Conservation (phyloP, 2,888 invertebrate species). For the Pseudanteris insignis region DNA sequence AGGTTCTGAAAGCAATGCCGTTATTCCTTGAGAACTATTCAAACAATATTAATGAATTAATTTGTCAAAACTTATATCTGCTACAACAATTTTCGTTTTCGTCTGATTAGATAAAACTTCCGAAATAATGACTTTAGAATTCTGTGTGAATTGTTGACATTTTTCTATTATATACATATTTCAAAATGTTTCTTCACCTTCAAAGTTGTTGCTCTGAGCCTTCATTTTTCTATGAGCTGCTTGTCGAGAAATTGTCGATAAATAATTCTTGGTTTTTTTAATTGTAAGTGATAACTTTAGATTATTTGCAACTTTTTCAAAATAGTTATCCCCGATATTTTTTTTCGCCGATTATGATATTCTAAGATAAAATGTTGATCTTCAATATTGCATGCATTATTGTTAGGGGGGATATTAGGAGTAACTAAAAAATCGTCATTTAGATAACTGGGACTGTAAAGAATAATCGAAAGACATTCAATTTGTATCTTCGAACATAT, state of each 20-base stretch:
- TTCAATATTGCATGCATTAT: too few relatives aligned
- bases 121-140: slow-evolving; percentile 3
- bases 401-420: too few relatives aligned
- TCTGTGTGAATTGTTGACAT: background rate
- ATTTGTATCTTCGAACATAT: too few relatives aligned
- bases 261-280: slow-evolving; percentile 6
- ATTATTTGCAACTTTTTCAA: background rate
- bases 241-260: slow-evolving; percentile 1
- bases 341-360: slow-evolving; percentile 10
- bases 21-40: too few relatives aligned
- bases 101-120: background rate
- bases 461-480: background rate
- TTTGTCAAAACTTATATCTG: slow-evolving; percentile 1
- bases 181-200: slow-evolving; percentile 16
- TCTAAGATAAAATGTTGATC: too few relatives aligned
- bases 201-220: slow-evolving; percentile 16
- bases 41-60: slow-evolving; percentile 4
- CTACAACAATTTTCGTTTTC: slow-evolving; percentile 3
- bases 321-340: too few relatives aligned
- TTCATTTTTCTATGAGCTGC: slow-evolving; percentile 14
- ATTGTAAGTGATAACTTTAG: slow-evolving; percentile 1
- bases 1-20: too few relatives aligned
- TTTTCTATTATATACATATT: slow-evolving; percentile 3
- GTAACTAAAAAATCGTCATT: background rate
- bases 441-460: slow-evolving; percentile 5